A percentile compares a stretch with the other conserved stretches of the same genome.
Evolutionary conservation across 2,888 invertebrate genomes (phyloP).

Genomic region (Anoncus sp.): DNA sequence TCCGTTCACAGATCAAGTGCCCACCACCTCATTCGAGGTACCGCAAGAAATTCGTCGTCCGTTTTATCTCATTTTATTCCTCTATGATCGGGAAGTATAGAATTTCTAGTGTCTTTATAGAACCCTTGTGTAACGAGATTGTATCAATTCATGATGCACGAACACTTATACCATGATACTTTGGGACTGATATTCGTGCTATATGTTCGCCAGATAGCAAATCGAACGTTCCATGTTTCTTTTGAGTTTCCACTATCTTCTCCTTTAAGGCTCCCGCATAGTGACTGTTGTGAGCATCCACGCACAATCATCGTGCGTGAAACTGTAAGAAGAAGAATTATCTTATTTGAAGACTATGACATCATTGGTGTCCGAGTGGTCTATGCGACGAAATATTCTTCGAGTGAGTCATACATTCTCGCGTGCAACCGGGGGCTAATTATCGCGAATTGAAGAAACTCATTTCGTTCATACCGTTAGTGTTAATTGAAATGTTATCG

Average conservation of each 20-base stretch:
- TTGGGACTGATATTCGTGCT: not conserved
- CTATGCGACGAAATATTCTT: not conserved
- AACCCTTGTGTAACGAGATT: constrained; percentile 46
- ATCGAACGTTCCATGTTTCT: not conserved
- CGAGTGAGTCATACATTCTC: constrained; percentile 11
- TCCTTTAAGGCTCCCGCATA: not conserved
- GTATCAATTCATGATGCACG: constrained; percentile 40
- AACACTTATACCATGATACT: too few species aligned
- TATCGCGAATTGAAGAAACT: constrained; percentile 31
- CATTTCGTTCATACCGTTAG: constrained; percentile 32
- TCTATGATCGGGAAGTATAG: constrained; percentile 43
- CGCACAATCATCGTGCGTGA: too few species aligned
- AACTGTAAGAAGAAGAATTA: too few species aligned
- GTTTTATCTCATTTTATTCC: constrained; percentile 33
- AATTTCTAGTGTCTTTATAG: constrained; percentile 57
- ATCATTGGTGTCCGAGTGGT: not conserved
- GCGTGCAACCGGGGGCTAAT: constrained; percentile 6
- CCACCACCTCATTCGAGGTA: constrained; percentile 12
- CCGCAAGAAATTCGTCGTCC: constrained; percentile 42
- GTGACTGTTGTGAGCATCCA: too few species aligned
- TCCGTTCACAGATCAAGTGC: constrained; percentile 22
- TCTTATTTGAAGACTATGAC: not conserved
- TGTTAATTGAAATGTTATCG: constrained; percentile 70
- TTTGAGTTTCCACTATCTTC: not conserved
- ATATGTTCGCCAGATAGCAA: not conserved